Base-by-base conservation (phyloP, 2,888 invertebrate genomes). In the Thecophora atra region DNA sequence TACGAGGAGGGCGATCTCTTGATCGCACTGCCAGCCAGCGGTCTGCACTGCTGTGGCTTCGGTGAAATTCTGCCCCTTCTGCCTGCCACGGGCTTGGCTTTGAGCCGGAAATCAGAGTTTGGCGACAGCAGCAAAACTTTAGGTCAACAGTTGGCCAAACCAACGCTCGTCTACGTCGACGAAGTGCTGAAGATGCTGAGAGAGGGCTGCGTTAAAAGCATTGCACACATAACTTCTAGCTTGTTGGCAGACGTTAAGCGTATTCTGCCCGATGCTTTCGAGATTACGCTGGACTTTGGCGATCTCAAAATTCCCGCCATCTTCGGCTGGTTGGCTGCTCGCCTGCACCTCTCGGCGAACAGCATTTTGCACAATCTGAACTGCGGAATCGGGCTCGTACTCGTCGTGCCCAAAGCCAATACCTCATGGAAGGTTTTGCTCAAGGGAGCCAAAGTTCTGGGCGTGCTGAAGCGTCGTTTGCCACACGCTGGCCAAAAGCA, bases 211-310 rank as follows among this genome's bases (percentile, higher is more conserved):
- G 87, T 91, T 62, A 97, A 97, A 83, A 96, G 93, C 0, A 89
- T 96, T 77, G 96, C 97, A 0, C 98, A 99, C 81, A 96, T 99
- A 72, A 97, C 96, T 0, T 97, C 97, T 0, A 98, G 99, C 0
- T 88, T 99, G 3, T 84, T 91, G 6, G 95, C 96, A 86, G 98
- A 98, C 83, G 91, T 98, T 64, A 93, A 94, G 0, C 89, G 98
- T 74, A 90, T 98, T 56, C 87, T 98, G 70, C 94, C 95, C 0
- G 83, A 89, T 0, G 87, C 89, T 11, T 86, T 93, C 28, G 90
- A 89, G 47, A 93, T 92, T 0, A 87, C 88, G 67, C 78, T 96
- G 73, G 92, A 96, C 83, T 94, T 94, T 26, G 87, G 85, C 1
- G 90, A 89, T 75, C 94, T 95, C 89, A 88, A 87, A 26, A 91